Percentiles rank a stretch among this genome's conserved stretches.
phyloP scores from a whole-genome alignment of 2,888 invertebrate genomes.

The Clostera curtula region DNA sequence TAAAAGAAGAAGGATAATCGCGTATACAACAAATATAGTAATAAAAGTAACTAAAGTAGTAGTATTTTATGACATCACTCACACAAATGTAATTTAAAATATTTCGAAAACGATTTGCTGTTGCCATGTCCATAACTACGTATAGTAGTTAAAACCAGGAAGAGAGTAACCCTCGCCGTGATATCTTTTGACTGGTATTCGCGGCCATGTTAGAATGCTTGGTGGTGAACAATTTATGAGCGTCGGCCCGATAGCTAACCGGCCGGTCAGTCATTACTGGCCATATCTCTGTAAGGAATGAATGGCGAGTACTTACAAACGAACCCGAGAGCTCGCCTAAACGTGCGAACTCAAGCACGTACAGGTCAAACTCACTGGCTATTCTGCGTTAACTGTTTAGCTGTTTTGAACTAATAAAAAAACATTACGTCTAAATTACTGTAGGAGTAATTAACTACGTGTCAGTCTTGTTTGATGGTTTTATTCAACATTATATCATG shows the following conservation, averaged over 20 bases:
- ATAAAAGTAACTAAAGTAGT: no score
- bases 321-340: slow-evolving; percentile 50
- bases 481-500: no score
- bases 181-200: slow-evolving; percentile 63
- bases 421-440: slow-evolving; percentile 7
- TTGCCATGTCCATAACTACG: slow-evolving; percentile 30
- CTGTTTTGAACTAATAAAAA: slow-evolving; percentile 39
- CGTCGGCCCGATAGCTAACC: slow-evolving; percentile 61
- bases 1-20: no score
- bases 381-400: slow-evolving; percentile 51
- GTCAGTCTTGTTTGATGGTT: no score
- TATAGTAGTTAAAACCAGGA: slow-evolving; percentile 48
- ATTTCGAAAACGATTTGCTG: no score
- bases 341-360: slow-evolving; percentile 55
- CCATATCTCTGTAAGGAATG: slow-evolving; percentile 68
- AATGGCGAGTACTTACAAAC: slow-evolving; percentile 63
- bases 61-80: slow-evolving; percentile 29
- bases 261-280: slow-evolving; percentile 59
- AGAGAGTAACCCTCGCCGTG: slow-evolving; percentile 44
- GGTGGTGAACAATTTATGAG: slow-evolving; percentile 66
- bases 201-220: slow-evolving; percentile 58
- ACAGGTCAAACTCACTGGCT: slow-evolving; percentile 42
- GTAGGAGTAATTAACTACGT: neutral
- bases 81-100: no score
- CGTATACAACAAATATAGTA: no score